Percentiles rank a stretch among this genome's conserved stretches.
These are phyloP conservation scores for Podarcis lilfordi DNA, from an alignment of 2,797 vertebrate genomes.

Conservation along the genomic window DNA sequence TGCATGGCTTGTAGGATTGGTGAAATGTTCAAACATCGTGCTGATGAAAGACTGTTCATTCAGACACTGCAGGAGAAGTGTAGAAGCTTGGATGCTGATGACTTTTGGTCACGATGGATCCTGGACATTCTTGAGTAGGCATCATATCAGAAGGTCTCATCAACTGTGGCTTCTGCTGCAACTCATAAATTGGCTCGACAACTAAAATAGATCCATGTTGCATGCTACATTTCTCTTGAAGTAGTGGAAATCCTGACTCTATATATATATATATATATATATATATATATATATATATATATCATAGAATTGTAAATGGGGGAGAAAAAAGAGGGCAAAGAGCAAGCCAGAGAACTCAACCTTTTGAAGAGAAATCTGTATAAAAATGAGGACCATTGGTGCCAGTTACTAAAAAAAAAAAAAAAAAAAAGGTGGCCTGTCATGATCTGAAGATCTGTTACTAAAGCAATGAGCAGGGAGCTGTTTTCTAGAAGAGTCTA, in stretches of 20 bases:
- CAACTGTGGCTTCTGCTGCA: background rate
- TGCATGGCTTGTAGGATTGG: background rate
- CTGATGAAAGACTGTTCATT: background rate
- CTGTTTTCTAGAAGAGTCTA: background rate
- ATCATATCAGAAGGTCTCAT: background rate
- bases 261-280: too few relatives aligned
- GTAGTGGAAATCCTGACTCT: background rate
- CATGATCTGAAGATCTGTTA: background rate
- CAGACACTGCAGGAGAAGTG: background rate
- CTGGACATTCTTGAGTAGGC: background rate
- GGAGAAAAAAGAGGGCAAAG: background rate
- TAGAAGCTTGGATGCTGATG: background rate
- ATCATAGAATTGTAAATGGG: background rate
- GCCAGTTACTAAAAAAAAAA: too few relatives aligned
- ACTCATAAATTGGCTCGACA: background rate
- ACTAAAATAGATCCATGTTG: too few relatives aligned
- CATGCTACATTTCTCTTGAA: background rate
- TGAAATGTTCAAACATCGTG: background rate
- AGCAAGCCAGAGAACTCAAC: background rate
- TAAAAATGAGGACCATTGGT: background rate
- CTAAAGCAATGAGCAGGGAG: background rate
- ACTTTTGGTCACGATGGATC: background rate
- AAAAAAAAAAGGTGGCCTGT: background rate
- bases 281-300: background rate
- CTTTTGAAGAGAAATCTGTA: background rate